Evolutionary conservation across 2,113 vertebrate species (phyloP), one percentile per base, ranked within the genome.

Genomic region (Glaucidium brasilianum): DNA sequence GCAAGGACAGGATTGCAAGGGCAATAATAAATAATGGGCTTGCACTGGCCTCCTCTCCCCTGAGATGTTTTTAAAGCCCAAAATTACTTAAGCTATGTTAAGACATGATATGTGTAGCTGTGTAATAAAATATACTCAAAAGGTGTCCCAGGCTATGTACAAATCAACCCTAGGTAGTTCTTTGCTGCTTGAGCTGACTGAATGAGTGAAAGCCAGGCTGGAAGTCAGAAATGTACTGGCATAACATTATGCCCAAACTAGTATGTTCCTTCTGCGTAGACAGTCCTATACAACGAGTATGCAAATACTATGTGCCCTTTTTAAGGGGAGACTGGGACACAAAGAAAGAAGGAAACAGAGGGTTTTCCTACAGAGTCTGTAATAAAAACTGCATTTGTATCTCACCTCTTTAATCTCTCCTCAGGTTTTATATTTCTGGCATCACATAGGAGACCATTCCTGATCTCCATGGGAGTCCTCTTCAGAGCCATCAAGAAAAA

Each of bases 11-110:
- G 34, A 64, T 9, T 90, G 47, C 29, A 80, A 85, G 37, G 71
- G 50, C 47, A 77, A 71, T 85, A 91, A 92, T 85, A 96, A 91
- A 88, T 90, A 94, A 86, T 10, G 5, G 29, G 49, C 43, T 88
- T 76, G n/a, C 29, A 41, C 53, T n/a, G 12, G 53, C 30, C 20
- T 66, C 34, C 13, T 72, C 58, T 84, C 63, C 64, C 50, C 34
- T 0, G 32, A 82, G 75, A 73, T 20, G 9, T 71, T 91, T 90
- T 69, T 50, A 85, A 90, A 95, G 15, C 4, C n/a, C 63, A 80
- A 53, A 87, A 52, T 88, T 79, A 79, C 41, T 92, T 83, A 66
- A 79, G n/a, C 58, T 85, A 15, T 25, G 5, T 55, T 55, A 85
- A 92, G 59, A 90, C 45, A 56, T 52, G 18, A 30, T 55, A 94